These are phyloP conservation scores for Selene dorsalis DNA, from an alignment of 2,797 vertebrate species.

Conservation along the genomic window DNA sequence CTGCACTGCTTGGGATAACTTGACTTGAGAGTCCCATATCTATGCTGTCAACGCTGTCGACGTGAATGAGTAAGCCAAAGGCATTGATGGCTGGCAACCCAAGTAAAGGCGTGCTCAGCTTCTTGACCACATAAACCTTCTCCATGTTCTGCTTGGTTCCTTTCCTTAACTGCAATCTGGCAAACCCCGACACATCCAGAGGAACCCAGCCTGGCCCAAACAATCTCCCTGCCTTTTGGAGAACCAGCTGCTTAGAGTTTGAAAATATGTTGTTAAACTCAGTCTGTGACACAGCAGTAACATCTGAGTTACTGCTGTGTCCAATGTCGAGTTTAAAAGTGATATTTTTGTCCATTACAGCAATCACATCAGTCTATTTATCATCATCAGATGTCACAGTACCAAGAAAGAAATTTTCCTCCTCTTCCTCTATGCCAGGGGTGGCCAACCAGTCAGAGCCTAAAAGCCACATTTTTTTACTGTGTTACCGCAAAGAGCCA, in stretches of 20 bases:
- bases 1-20: too few relatives aligned
- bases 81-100: neutral
- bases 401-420: slow-evolving; percentile 12
- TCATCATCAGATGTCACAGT: neutral
- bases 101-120: slow-evolving; percentile 32
- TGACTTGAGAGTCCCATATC: neutral
- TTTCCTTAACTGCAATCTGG: slow-evolving; percentile 19
- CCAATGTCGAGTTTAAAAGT: neutral
- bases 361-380: slow-evolving; percentile 1
- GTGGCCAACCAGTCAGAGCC: too few relatives aligned
- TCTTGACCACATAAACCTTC: slow-evolving; percentile 21
- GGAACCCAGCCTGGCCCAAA: neutral
- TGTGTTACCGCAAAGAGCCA: too few relatives aligned
- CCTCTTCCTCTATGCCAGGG: too few relatives aligned
- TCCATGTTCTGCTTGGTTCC: slow-evolving; percentile 1
- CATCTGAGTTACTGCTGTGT: too few relatives aligned
- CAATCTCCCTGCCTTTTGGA: slow-evolving; percentile 18
- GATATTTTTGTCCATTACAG: neutral
- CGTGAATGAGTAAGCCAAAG: slow-evolving; percentile 1
- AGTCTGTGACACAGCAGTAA: neutral
- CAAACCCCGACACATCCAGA: slow-evolving; percentile 18
- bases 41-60: slow-evolving; percentile 14
- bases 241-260: neutral
- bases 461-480: too few relatives aligned
- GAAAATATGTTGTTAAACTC: neutral